phyloP scores from a whole-genome alignment of 2,888 invertebrate genomes.

The Volucella zonaria region DNA sequence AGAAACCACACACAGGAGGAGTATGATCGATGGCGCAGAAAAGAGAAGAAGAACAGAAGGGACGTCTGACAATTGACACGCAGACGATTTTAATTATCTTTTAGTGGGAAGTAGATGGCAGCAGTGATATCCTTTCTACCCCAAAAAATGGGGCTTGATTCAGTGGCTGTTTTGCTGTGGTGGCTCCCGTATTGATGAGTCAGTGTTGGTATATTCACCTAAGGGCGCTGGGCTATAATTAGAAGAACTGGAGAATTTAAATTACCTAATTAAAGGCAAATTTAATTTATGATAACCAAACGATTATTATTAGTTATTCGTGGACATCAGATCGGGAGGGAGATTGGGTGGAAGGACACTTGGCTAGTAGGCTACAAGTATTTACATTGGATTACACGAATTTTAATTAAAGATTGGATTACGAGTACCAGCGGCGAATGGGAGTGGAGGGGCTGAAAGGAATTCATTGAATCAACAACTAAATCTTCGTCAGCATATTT shows the following conservation, averaged over 20 bases:
- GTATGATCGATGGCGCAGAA: neutral
- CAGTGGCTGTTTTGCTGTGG: neutral
- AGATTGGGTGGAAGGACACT: neutral
- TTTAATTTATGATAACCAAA: slow-evolving; percentile 36
- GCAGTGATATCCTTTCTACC: slow-evolving; percentile 14
- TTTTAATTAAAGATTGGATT: slow-evolving; percentile 15
- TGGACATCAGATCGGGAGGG: no score
- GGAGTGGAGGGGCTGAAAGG: neutral
- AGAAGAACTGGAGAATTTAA: slow-evolving; percentile 45
- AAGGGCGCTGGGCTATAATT: slow-evolving; percentile 8
- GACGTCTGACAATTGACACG: slow-evolving; percentile 29
- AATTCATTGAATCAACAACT: neutral
- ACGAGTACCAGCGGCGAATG: no score
- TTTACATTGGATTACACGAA: slow-evolving; percentile 2
- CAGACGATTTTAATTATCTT: slow-evolving; percentile 48
- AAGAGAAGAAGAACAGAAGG: neutral
- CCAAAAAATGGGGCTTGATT: no score
- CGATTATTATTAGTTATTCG: slow-evolving; percentile 10
- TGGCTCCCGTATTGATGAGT: no score
- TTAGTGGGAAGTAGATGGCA: neutral
- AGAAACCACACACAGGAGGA: neutral
- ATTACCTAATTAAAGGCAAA: slow-evolving; percentile 51
- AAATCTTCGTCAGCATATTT: neutral
- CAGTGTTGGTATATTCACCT: neutral
- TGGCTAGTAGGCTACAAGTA: neutral